Base-by-base conservation (phyloP, 2,888 invertebrate genomes). In the Meta bourneti region DNA sequence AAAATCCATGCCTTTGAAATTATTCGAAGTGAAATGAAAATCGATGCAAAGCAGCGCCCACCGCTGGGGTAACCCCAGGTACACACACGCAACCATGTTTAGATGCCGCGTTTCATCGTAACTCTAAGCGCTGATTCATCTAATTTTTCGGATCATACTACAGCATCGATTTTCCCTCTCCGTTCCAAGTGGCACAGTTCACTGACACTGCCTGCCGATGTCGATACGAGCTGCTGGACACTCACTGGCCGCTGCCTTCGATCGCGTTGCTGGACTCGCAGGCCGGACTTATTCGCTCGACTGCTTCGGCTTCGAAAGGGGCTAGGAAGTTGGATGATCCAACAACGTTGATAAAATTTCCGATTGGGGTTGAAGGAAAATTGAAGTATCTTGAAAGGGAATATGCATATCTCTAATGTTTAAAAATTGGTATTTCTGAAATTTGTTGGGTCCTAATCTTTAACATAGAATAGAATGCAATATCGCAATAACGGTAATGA, bases 121-220 rank as follows among this genome's bases (percentile, higher is more conserved):
- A 74, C 88, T 74, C 72, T 80, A 80, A 51, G 34, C 70, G 54
- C 78, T 72, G 86, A 78, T 78, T 77, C 84, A 85, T 85, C 75
- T 85, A 69, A 70, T 79, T 72, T 78, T 80, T 86, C 20, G 77
- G 79, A 70, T 86, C 71, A 34, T 69, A 82, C 48, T 82, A 82
- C 48, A 19, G 52, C 72, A 84, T 84, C 83, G 83, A 84, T 84
- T 84, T 84, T 84, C 51, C 51, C n/a, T 34, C n/a, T 78, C 78
- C 11, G 49, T 61, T 61, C 61, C 81, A 34, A 69, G 70, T 34
- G 75, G n/a, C 52, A 74, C 80, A 54, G 88, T 88, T 81, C 88
- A 81, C 88, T 88, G 88, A 88, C 88, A 81, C 79, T 19, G 34
- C 34, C 34, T n/a, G 49, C 13, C 48, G 11, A 75, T 49, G 71